phyloP scores from a whole-genome alignment of 2,113 vertebrate species.

The Brachionichthys hirsutus region DNA sequence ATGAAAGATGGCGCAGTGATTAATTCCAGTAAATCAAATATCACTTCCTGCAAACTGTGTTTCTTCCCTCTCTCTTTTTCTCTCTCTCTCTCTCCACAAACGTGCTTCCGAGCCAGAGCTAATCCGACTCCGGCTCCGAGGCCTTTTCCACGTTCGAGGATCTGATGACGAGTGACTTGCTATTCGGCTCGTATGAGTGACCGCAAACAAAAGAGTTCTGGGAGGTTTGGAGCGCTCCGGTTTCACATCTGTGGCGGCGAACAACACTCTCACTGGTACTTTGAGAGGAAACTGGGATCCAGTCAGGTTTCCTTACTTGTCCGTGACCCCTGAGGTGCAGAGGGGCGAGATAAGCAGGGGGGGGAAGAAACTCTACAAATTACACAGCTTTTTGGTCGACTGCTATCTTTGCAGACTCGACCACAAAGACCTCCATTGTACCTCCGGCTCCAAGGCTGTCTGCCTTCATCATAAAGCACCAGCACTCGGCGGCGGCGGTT shows the following conservation, averaged over 20 bases:
- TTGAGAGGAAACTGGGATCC: background rate
- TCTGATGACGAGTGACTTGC: conserved; percentile 38
- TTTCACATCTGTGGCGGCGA: conserved; percentile 32
- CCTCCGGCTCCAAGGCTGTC: conserved; percentile 22
- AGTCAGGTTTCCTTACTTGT: conserved; percentile 23
- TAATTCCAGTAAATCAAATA: conserved; percentile 1
- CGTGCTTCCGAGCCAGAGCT: conserved; percentile 12
- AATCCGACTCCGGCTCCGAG: conserved; percentile 17
- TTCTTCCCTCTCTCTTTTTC: conserved; percentile 10
- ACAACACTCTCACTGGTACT: conserved; percentile 25
- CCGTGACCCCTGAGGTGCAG: conserved; percentile 12
- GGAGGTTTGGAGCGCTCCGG: conserved; percentile 25
- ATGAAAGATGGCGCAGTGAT: background rate
- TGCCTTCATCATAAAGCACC: conserved; percentile 69
- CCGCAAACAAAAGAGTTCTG: conserved; percentile 30
- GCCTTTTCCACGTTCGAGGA: conserved; percentile 29
- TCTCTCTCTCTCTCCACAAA: conserved; percentile 6
- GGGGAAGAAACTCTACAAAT: conserved; percentile 24
- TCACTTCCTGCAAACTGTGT: background rate
- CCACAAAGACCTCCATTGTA: conserved; percentile 72
- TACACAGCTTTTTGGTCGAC: conserved; percentile 29
- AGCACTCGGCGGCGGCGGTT: conserved; percentile 60
- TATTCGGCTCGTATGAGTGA: conserved; percentile 33
- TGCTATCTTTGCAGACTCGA: conserved; percentile 24
- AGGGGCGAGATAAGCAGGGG: conserved; percentile 24